phyloP scores from a whole-genome alignment of 2,888 invertebrate species.

The Synergus laeviventris region DNA sequence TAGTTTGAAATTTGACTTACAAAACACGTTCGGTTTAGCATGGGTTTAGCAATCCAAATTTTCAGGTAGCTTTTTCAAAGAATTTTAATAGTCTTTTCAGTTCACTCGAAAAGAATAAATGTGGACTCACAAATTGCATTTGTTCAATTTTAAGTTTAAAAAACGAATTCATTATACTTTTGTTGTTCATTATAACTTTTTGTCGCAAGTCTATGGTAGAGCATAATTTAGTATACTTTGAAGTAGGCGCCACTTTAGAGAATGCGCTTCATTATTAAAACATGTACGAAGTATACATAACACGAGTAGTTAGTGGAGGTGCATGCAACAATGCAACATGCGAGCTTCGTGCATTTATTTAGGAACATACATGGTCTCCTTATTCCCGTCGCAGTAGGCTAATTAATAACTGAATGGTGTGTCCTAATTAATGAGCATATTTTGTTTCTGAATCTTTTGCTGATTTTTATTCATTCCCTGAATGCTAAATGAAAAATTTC shows the following conservation, averaged over 20 bases:
- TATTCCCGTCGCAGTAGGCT: neutral
- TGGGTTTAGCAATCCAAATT: neutral
- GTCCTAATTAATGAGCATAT: neutral
- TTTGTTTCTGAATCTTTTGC: neutral
- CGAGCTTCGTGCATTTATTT: slow-evolving; percentile 20
- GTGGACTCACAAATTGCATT: neutral
- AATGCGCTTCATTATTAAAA: slow-evolving; percentile 36
- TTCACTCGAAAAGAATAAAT: neutral
- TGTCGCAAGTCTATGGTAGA: neutral
- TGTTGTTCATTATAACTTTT: neutral
- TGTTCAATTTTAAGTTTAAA: neutral
- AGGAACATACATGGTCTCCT: slow-evolving; percentile 8
- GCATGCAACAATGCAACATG: slow-evolving; percentile 20
- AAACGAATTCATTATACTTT: neutral
- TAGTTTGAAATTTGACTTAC: neutral
- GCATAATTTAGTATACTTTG: neutral
- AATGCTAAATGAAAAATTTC: neutral
- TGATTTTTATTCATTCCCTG: neutral
- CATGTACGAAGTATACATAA: slow-evolving; percentile 2
- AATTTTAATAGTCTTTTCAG: neutral
- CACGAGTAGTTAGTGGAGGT: slow-evolving; percentile 7
- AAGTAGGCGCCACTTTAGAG: slow-evolving; percentile 33
- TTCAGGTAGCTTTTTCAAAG: neutral
- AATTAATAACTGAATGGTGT: slow-evolving; percentile 11
- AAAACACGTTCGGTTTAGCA: neutral